Conservation (phyloP, 2,113 vertebrate species). For the Scartelaos histophorus region DNA sequence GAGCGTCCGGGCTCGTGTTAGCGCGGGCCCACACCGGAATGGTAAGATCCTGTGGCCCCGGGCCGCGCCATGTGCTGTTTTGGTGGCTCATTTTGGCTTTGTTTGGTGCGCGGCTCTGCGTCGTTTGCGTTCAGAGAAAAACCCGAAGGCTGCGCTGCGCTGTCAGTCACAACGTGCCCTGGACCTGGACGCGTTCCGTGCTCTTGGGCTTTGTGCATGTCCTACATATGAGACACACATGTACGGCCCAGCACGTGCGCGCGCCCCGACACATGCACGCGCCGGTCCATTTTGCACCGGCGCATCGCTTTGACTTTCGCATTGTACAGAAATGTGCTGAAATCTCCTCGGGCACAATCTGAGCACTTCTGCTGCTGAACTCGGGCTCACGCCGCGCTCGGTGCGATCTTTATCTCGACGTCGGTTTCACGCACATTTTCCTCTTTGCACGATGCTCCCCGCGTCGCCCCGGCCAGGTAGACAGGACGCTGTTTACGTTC, state of each 20-base stretch:
- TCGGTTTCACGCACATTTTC: neutral
- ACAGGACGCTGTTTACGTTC: neutral
- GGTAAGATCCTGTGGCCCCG: conserved; percentile 75
- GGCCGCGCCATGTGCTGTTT: conserved; percentile 52
- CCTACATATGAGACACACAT: neutral
- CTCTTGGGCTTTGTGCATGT: neutral
- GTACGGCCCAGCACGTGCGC: neutral
- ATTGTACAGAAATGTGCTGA: neutral
- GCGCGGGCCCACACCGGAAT: conserved; percentile 67
- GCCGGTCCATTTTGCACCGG: conserved; percentile 4
- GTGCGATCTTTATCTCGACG: neutral
- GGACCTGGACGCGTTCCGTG: neutral
- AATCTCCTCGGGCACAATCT: neutral
- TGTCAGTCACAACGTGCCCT: neutral
- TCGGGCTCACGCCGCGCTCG: neutral
- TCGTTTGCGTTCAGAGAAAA: conserved; percentile 21
- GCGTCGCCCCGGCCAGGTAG: neutral
- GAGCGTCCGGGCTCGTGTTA: conserved; percentile 24
- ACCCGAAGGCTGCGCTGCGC: neutral
- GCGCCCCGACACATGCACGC: neutral
- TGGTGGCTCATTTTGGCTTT: conserved; percentile 55
- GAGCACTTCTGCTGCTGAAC: neutral
- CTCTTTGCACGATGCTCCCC: neutral
- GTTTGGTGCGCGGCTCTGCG: conserved; percentile 56
- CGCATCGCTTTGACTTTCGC: neutral